A percentile compares a stretch with the other conserved stretches of the same genome.
Evolutionary conservation across 2,888 invertebrate species (phyloP).

Genomic region (Mesorhabditis belari): DNA sequence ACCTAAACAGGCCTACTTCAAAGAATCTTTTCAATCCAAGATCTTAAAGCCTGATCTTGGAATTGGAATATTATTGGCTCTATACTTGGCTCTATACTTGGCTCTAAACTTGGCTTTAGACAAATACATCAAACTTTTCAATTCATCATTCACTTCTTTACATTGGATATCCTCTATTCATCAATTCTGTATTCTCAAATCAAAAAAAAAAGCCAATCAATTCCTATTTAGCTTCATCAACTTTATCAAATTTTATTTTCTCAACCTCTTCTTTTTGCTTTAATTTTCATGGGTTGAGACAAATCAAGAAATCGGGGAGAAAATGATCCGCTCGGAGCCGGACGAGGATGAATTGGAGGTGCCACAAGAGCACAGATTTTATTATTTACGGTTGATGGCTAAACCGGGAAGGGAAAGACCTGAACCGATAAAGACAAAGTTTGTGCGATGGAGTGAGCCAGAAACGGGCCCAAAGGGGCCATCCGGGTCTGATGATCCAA

Average conservation of each 20-base stretch:
- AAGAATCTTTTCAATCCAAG: too few relatives aligned
- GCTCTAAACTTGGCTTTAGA: too few relatives aligned
- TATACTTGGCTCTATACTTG: too few relatives aligned
- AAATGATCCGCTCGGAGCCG: constrained; percentile 32
- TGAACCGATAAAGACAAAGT: constrained; percentile 52
- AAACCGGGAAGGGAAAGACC: constrained; percentile 38
- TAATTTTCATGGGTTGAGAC: constrained; percentile 4
- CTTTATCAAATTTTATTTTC: background rate
- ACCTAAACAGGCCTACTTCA: too few relatives aligned
- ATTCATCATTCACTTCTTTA: too few relatives aligned
- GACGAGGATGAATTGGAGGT: constrained; percentile 28
- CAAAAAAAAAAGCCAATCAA: background rate
- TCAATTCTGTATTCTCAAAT: too few relatives aligned
- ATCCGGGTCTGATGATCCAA: constrained; percentile 59
- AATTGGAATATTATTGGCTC: too few relatives aligned
- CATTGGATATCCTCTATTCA: too few relatives aligned
- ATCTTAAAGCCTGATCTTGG: too few relatives aligned
- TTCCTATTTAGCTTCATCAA: constrained; percentile 2
- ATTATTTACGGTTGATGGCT: constrained; percentile 53
- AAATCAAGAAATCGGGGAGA: too few relatives aligned
- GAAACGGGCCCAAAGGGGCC: constrained; percentile 6
- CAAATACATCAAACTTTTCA: too few relatives aligned
- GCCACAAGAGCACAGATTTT: constrained; percentile 49
- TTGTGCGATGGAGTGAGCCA: constrained; percentile 45
- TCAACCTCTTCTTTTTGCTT: constrained; percentile 5